phyloP scores from a whole-genome alignment of 2,888 invertebrate genomes.

The Amphipoea oculea region DNA sequence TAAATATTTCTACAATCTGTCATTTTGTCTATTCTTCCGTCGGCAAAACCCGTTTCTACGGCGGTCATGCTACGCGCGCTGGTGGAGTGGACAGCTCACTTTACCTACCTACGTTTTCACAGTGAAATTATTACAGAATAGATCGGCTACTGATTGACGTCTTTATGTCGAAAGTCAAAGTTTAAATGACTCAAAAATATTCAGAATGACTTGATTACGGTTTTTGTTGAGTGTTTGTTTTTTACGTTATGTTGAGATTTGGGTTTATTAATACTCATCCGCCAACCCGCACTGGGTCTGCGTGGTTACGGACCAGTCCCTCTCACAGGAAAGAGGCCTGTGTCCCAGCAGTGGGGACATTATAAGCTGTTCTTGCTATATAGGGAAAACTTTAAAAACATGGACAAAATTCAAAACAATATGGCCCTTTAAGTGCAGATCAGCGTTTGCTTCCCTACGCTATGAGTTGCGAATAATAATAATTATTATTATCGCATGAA shows the following conservation, averaged over 20 bases:
- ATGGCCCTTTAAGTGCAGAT: background rate
- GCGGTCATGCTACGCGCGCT: no score
- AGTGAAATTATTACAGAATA: no score
- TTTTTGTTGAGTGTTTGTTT: background rate
- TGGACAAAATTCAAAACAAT: no score
- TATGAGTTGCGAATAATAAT: background rate
- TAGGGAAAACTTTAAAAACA: background rate
- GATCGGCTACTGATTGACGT: background rate
- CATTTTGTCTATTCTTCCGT: no score
- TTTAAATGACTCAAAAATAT: background rate
- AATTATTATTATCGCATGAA: slow-evolving; percentile 6
- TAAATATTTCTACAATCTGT: no score
- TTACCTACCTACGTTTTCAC: no score
- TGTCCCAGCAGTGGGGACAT: background rate
- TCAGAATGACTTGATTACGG: background rate
- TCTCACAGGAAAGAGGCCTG: background rate
- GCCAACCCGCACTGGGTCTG: no score
- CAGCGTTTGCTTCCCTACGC: background rate
- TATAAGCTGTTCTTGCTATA: background rate
- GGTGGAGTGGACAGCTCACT: no score
- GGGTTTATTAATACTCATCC: background rate
- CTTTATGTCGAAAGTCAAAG: background rate
- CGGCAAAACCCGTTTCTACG: no score
- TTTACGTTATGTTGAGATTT: background rate
- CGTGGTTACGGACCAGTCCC: no score